A percentile compares a stretch with the other conserved stretches of the same genome.
Evolutionary conservation across 2,888 invertebrate genomes (phyloP).

Genomic region (Lasioglossum vierecki): DNA sequence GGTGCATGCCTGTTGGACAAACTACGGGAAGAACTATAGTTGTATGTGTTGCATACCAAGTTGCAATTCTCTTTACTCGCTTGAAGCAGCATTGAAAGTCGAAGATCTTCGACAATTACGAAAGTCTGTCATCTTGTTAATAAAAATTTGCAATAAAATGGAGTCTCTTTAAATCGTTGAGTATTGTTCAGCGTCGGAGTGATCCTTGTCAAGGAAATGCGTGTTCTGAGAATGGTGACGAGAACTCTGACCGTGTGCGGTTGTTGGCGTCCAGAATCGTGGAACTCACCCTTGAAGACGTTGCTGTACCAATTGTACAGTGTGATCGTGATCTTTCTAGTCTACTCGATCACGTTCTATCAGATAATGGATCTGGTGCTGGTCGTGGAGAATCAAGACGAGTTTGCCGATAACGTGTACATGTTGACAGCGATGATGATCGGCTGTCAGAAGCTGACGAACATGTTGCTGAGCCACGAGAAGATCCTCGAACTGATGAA

Average conservation of each 20-base stretch:
- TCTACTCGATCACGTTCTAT: constrained; percentile 44
- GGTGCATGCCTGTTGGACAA: background rate
- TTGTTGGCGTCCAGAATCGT: constrained; percentile 64
- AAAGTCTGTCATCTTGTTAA: background rate
- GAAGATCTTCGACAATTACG: no score
- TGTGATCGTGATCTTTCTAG: constrained; percentile 23
- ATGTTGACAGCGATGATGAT: constrained; percentile 53
- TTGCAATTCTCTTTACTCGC: no score
- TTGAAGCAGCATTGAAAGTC: no score
- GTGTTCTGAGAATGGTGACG: constrained; percentile 39
- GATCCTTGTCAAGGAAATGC: constrained; percentile 20
- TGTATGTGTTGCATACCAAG: background rate
- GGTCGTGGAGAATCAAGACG: constrained; percentile 42
- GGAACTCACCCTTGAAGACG: constrained; percentile 48
- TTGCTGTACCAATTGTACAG: constrained; percentile 56
- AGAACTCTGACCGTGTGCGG: constrained; percentile 47
- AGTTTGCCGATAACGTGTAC: constrained; percentile 65
- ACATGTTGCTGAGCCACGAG: constrained; percentile 42
- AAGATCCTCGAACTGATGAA: constrained; percentile 24
- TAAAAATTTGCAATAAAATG: background rate
- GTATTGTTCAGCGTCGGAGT: background rate
- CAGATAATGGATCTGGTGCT: constrained; percentile 59
- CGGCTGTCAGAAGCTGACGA: constrained; percentile 58
- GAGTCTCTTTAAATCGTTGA: background rate
- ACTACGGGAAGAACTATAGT: background rate